These are phyloP conservation scores for Callimorpha dominula DNA, from an alignment of 2,888 invertebrate genomes.

Conservation along the genomic window DNA sequence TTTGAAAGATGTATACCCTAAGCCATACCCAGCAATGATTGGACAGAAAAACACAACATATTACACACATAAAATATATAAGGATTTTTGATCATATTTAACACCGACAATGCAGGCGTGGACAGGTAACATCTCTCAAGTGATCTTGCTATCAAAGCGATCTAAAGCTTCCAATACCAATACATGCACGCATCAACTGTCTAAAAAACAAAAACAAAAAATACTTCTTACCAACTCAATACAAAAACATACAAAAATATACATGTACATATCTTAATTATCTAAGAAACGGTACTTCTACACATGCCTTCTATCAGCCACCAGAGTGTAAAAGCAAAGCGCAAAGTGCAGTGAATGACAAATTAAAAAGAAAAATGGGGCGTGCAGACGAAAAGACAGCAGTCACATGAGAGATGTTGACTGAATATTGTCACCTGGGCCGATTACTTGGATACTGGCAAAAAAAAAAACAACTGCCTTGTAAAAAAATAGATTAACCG, in stretches of 20 bases:
- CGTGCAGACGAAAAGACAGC: constrained; percentile 75
- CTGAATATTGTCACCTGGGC: constrained; percentile 64
- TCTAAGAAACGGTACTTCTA: constrained; percentile 29
- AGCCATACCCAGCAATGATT: constrained; percentile 74
- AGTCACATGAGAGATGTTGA: constrained; percentile 86
- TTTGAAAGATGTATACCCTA: constrained; percentile 85
- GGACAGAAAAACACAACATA: constrained; percentile 66
- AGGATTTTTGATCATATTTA: constrained; percentile 26
- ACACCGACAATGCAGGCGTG: constrained; percentile 72
- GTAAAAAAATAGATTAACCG: not conserved
- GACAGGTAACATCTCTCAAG: constrained; percentile 86
- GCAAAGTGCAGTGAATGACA: constrained; percentile 55
- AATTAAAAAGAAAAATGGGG: constrained; percentile 64
- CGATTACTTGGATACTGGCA: constrained; percentile 54
- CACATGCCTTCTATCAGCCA: constrained; percentile 45
- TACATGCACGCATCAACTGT: constrained; percentile 66
- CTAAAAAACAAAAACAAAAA: constrained; percentile 31
- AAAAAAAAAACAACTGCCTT: constrained; percentile 9
- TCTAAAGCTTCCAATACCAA: constrained; percentile 55
- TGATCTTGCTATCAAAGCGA: constrained; percentile 68
- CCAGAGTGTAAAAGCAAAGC: constrained; percentile 56
- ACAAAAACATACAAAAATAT: constrained; percentile 3
- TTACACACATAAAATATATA: constrained; percentile 32
- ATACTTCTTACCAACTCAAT: constrained; percentile 22
- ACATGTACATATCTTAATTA: constrained; percentile 18